Evolutionary conservation across 2,113 vertebrate species (phyloP), one percentile per base, ranked within the genome.

Genomic region (Plectropomus leopardus): DNA sequence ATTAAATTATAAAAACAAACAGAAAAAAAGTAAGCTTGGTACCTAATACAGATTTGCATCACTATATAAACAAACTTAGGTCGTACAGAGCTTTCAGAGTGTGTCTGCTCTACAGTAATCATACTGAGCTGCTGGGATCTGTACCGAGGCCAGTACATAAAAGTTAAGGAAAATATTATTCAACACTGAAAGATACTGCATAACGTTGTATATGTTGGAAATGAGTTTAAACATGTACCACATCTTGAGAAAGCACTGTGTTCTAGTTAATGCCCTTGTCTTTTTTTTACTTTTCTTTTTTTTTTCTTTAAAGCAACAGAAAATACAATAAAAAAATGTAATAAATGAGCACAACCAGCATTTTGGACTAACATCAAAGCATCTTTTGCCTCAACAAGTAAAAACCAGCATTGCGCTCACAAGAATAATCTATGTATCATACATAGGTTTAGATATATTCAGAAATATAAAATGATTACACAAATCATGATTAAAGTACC

Each of bases 391-490:
- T 21, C 30, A 24, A 72, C 16, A 30, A n/a, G 60, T 47, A 66
- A 50, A 28, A 55, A 3, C 24, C 6, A 42, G n/a, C 51, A 5
- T 50, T 0, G 1, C 26, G 71, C n/a, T n/a, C 45, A 23, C 60
- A 50, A 48, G 32, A 50, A 48, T 4, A 44, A 4, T 72, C 23
- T 40, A 54, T n/a, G n/a, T 24, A 64, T 26, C 36, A 14, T 19
- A 65, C 58, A 50, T 5, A 55, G n/a, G 26, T 78, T 71, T 7
- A 61, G 40, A 79, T 61, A 26, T 24, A 84, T 80, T 70, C 53
- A 61, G 17, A 76, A 83, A 60, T 66, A 60, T 79, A 83, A 83
- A 79, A 78, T 36, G 68, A 73, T 78, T 70, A 72, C 21, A 80
- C 21, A 80, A 34, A 80, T 71, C 5, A 40, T 64, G 47, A 28